Evolutionary conservation across 2,888 invertebrate species (phyloP), one percentile per base, ranked within the genome.

Genomic region (Tanypteryx hageni): DNA sequence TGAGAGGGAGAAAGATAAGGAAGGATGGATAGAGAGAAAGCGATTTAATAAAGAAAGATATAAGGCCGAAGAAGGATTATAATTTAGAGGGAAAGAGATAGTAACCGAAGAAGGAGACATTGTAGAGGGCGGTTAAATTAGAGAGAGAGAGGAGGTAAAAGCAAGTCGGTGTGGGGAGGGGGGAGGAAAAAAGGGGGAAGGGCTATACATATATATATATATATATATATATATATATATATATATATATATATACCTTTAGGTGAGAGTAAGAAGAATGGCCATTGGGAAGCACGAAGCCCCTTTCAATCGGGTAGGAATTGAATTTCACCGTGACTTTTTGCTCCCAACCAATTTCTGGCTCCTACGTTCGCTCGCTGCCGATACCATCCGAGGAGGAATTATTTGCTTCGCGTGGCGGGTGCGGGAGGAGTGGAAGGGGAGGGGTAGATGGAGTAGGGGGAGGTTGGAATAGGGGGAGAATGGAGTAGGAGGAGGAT

Each of bases 301-400:
- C 64, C 64, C 13, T 68, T 68, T 68, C 68, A 68, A 68, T 68
- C 68, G 68, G n/a, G n/a, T 9, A 68, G 68, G 68, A 68, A 68
- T 68, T 68, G 68, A 68, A 68, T 68, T 68, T 68, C 68, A 68
- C 18, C 68, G 68, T n/a, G 68, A 68, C 68, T 68, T 68, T 68
- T 68, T 68, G 68, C 68, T 68, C 68, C n/a, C 68, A n/a, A 68
- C 68, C 68, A 68, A 68, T 68, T 68, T 68, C 68, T 68, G 68
- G 68, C 68, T 68, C 68, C 68, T 68, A 68, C 68, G 22, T 22
- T 68, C 68, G 68, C 68, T 68, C 68, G 68, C n/a, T 68, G n/a
- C 68, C 18, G 68, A 68, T 68, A 68, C n/a, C 68, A 68, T 68
- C 68, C n/a, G 68, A 68, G 68, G 68, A 16, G 68, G 68, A 22